Evolutionary conservation across 2,113 vertebrate genomes (phyloP), one percentile per base, ranked within the genome.

Genomic region (Numenius arquata): DNA sequence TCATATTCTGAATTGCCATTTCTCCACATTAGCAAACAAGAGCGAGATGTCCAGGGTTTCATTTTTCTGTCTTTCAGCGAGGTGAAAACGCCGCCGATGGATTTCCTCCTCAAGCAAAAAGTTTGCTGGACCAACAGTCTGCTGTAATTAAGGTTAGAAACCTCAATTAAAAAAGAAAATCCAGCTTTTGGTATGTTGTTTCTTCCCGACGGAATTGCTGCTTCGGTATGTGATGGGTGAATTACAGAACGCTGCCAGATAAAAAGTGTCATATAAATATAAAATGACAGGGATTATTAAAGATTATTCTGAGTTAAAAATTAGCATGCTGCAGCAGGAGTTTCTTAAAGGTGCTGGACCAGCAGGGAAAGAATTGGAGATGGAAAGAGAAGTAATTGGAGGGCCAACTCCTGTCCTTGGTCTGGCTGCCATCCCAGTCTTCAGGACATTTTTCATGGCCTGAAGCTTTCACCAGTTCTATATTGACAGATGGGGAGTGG

Each of bases 141-240:
- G 80, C 70, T 86, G 91, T 95, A 96, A 96, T 95, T 94, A 96
- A 96, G 92, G 96, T 97, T 97, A 95, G 95, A 89, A 96, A 96
- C 92, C 90, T 96, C 95, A 96, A 94, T 96, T 96, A 96, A 52
- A 55, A 90, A 65, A 87, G 61, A 40, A 90, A 93, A 87, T 61
- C 34, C 88, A 90, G 61, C 50, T 95, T 72, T 75, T 61, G 56
- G 56, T 32, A 21, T 61, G 81, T 81, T 93, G 85, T 62, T 94
- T 65, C 43, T 61, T 84, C 73, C 65, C 2, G 25, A 76, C 38
- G 83, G 48, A 88, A 67, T 48, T 12, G 4, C 25, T 23, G 1
- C 17, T 78, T 74, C 72, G 61, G 26, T 47, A 15, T 5, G 32
- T 29, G 68, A 80, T 40, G 68, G 16, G 10, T 36, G 85, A 91